phyloP scores from a whole-genome alignment of 1,140 invertebrate genomes.

The Drosophila leontia region DNA sequence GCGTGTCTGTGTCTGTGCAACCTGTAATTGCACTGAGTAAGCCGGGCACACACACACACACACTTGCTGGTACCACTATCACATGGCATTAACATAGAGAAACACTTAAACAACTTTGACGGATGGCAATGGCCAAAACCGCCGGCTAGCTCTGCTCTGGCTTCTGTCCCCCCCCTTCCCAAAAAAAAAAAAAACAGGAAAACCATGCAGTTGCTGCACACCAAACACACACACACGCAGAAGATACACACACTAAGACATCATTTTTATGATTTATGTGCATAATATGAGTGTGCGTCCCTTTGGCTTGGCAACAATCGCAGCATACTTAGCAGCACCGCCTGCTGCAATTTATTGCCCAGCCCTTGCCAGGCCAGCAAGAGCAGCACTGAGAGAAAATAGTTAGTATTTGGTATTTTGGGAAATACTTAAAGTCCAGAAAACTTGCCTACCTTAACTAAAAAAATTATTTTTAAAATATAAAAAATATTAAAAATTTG shows the following conservation, averaged over 20 bases:
- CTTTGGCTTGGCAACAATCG: slow-evolving; percentile 45
- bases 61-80: slow-evolving; percentile 15
- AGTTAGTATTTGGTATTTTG: background rate
- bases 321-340: slow-evolving; percentile 56
- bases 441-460: no score
- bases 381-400: background rate
- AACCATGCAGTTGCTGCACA: slow-evolving; percentile 56
- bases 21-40: slow-evolving; percentile 48
- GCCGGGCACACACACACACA: slow-evolving; percentile 6
- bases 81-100: slow-evolving; percentile 71
- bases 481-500: no score
- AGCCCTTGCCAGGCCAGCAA: background rate
- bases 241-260: slow-evolving; percentile 11
- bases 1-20: slow-evolving; percentile 25
- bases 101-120: slow-evolving; percentile 79
- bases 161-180: background rate
- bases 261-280: slow-evolving; percentile 66
- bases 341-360: slow-evolving; percentile 66
- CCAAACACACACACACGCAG: slow-evolving; percentile 5
- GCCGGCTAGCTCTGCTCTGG: background rate
- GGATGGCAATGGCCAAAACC: slow-evolving; percentile 60
- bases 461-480: no score
- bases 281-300: slow-evolving; percentile 42
- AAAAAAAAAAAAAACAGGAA: slow-evolving; percentile 13
- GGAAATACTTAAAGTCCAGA: background rate